Evolutionary conservation across 2,113 vertebrate genomes (phyloP), one percentile per base, ranked within the genome.

Genomic region (Triplophysa siluroides): DNA sequence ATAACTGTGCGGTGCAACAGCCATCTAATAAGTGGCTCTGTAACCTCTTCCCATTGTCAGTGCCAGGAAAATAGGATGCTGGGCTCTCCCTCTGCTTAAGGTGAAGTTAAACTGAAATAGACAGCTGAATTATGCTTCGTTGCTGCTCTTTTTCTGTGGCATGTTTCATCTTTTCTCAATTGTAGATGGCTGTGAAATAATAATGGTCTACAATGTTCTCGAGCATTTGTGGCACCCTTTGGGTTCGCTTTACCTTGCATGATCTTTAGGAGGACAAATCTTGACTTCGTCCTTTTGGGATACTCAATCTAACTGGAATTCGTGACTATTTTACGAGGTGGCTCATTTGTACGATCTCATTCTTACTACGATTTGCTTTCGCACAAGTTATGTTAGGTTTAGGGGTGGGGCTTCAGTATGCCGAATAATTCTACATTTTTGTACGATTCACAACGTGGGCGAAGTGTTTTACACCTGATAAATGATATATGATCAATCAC

Each of bases 1-100:
- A 88, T 92, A 92, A 90, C 81, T 76, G 75, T 82, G 70, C 86
- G 87, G 86, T 92, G 85, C 86, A 85, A 82, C 85, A 80, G 76
- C 67, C 86, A 89, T 90, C 78, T 60, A 76, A 90, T 91, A 88
- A 89, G 88, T 85, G 78, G 65, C 29, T 60, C 84, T 72, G 61
- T 81, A 76, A 79, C 65, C 62, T 70, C 23, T 10, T 54, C 58
- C 76, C 56, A 52, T 24, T 83, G 78, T 65, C 72, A 60, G 33
- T 64, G 68, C 54, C 66, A 66, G 62, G 54, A 43, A 67, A 77
- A 66, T 43, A 71, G 29, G 38, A 76, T 71, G 45, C 19, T 58
- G 47, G 29, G 54, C 45, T 79, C 75, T 56, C 54, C n/a, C 18
- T 2, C 18, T 26, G 65, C 65, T 82, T 72, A n/a, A 65, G 50